Evolutionary conservation across 2,113 vertebrate genomes (phyloP), one percentile per base, ranked within the genome.

Genomic region (Mixornis gularis): DNA sequence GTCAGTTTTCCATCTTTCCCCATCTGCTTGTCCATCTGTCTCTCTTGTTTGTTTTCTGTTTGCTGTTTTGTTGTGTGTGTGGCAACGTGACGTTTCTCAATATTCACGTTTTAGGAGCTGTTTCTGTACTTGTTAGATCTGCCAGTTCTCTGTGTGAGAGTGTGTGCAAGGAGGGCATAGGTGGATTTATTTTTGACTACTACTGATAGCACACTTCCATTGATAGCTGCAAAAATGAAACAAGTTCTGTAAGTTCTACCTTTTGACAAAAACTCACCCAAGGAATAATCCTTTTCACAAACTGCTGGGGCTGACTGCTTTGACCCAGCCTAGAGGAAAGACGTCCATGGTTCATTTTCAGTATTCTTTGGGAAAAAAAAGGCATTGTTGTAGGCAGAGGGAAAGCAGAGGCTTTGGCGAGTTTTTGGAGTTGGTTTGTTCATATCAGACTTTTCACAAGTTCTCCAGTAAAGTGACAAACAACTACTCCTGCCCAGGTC

Each of bases 1-100:
- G 43, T 91, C 85, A 70, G 41, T 96, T 92, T 85, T 95, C 89
- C 12, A 64, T 93, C 20, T 59, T 64, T 85, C 43, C 87, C 95
- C 85, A 66, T 95, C 93, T 93, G 93, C 80, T 85, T 72, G 79
- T 79, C 92, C 58, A 58, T 89, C 85, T 83, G 90, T 96, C 85
- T 81, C 80, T 85, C 60, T 71, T 80, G 82, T 94, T 95, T 91
- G 72, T 78, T 94, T 90, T 95, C 15, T 76, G 65, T 87, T 95
- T 89, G 80, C 76, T 90, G 73, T 65, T 95, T 56, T 36, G 36
- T 36, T 81, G 24, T 90, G 58, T 89, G 49, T 84, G 30, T 74
- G 65, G 73, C 49, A 60, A 9, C 3, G 17, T 69, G 64, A 49
- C 60, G 19, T 71, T 90, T 71, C 82, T 62, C 72, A 38, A 32